Conservation (phyloP, 2,888 invertebrate genomes). For the Alcis repandata region DNA sequence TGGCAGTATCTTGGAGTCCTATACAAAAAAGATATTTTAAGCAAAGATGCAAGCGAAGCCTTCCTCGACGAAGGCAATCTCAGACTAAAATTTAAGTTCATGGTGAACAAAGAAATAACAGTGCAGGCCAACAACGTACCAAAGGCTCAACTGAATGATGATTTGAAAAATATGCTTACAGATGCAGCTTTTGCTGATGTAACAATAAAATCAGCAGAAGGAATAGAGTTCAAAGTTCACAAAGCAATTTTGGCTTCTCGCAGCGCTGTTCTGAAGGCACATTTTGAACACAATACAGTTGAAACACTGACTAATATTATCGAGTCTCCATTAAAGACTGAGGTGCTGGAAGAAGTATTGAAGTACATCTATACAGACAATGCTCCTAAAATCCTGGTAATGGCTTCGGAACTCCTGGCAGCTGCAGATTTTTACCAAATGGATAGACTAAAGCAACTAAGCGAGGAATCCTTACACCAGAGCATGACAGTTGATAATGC, state of each 20-base stretch:
- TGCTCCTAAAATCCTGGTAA: constrained; percentile 76
- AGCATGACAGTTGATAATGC: constrained; percentile 80
- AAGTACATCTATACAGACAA: constrained; percentile 80
- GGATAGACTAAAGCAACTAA: constrained; percentile 72
- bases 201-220: constrained; percentile 75
- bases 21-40: constrained; percentile 73
- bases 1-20: constrained; percentile 80
- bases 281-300: constrained; percentile 79
- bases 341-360: constrained; percentile 73
- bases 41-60: constrained; percentile 69
- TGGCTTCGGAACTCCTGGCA: constrained; percentile 77
- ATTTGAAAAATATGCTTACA: constrained; percentile 75
- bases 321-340: constrained; percentile 74
- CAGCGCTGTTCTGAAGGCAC: constrained; percentile 78
- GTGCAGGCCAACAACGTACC: constrained; percentile 67
- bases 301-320: constrained; percentile 76
- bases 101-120: constrained; percentile 77
- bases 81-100: constrained; percentile 76
- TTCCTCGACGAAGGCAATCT: constrained; percentile 77
- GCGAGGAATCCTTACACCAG: constrained; percentile 79
- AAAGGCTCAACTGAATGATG: constrained; percentile 72
- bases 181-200: constrained; percentile 77
- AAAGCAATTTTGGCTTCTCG: constrained; percentile 78
- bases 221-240: constrained; percentile 74
- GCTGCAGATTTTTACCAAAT: constrained; percentile 82